Conservation (phyloP, 2,113 vertebrate species). For the Pedetes capensis region DNA sequence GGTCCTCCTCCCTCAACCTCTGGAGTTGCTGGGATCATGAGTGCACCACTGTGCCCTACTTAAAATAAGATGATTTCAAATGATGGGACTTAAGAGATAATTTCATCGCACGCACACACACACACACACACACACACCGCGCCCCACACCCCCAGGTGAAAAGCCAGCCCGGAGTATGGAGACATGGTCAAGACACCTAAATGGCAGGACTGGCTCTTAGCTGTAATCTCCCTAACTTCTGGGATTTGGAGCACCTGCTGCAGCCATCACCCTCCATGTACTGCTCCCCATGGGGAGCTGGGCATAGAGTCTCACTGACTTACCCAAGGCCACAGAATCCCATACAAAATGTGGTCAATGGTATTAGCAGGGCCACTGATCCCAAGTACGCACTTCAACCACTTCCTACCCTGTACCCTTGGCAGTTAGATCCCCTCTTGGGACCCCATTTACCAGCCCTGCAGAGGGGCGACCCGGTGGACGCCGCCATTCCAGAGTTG, state of each 20-base stretch:
- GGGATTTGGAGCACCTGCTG: fast-evolving
- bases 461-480: neutral
- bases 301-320: fast-evolving
- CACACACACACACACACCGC: too few species aligned
- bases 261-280: neutral
- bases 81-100: too few species aligned
- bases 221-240: fast-evolving
- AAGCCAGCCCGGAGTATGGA: neutral
- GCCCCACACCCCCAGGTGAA: too few species aligned
- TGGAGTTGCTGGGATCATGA: too few species aligned
- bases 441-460: too few species aligned
- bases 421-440: neutral
- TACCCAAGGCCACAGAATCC: neutral
- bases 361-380: neutral
- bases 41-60: too few species aligned
- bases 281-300: neutral
- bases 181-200: fast-evolving
- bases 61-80: neutral
- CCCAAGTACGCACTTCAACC: neutral
- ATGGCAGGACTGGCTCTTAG: neutral
- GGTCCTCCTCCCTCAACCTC: too few species aligned
- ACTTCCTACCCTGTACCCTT: neutral
- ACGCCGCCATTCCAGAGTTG: neutral
- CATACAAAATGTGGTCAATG: fast-evolving
- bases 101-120: neutral